Conservation (phyloP, 2,888 invertebrate genomes). For the Tenthredo notha region DNA sequence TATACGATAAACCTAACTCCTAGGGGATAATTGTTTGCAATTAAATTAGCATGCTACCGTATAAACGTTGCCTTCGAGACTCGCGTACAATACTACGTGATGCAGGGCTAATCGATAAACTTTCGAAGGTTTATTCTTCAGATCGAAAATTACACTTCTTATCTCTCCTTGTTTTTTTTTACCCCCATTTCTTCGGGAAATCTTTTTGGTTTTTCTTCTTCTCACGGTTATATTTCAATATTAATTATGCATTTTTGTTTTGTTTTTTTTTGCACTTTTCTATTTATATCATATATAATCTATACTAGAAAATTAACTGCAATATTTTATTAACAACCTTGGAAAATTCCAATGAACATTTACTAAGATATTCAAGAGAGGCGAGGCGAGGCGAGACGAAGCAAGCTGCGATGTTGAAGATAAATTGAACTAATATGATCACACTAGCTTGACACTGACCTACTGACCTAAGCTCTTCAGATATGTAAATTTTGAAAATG, state of each 20-base stretch:
- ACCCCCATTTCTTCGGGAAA: not conserved
- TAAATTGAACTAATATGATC: constrained; percentile 7
- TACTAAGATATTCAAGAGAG: constrained; percentile 1
- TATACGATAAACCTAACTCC: not conserved
- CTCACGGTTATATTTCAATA: not conserved
- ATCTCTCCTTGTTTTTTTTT: not conserved
- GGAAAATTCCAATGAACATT: not conserved
- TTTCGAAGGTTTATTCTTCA: not conserved
- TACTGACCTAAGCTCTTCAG: not conserved
- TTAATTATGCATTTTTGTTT: not conserved
- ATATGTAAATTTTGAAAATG: not conserved
- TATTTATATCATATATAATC: not conserved
- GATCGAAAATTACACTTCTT: not conserved
- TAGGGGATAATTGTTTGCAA: constrained; percentile 37
- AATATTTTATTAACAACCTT: not conserved
- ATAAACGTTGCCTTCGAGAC: constrained; percentile 17
- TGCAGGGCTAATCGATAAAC: not conserved
- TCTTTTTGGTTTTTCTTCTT: not conserved
- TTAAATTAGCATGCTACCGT: constrained; percentile 36
- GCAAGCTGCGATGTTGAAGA: not conserved
- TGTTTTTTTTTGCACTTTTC: not conserved
- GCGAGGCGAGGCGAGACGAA: not conserved
- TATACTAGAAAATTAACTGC: not conserved
- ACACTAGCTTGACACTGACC: not conserved
- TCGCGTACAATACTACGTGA: not conserved